These are phyloP conservation scores for Palaemon carinicauda DNA, from an alignment of 1,140 invertebrate genomes.

Conservation along the genomic window DNA sequence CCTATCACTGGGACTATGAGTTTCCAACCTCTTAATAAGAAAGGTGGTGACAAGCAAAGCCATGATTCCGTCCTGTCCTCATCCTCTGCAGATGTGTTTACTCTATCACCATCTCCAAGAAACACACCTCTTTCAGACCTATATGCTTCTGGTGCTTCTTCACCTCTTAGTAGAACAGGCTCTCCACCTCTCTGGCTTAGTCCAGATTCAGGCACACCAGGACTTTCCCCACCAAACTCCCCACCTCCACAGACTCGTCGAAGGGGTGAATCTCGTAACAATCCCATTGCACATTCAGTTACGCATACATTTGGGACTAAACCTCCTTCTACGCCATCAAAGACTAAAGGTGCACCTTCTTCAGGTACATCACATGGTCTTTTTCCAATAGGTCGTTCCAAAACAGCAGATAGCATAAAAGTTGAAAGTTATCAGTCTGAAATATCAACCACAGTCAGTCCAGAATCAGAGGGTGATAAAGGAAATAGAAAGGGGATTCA, in stretches of 20 bases:
- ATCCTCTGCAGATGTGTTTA: conserved; percentile 66
- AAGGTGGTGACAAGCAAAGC: conserved; percentile 61
- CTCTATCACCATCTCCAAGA: conserved; percentile 54
- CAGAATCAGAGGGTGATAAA: conserved; percentile 62
- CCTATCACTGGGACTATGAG: conserved; percentile 66
- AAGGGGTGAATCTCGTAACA: conserved; percentile 37
- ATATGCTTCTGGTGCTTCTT: conserved; percentile 58
- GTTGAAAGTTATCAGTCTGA: conserved; percentile 65
- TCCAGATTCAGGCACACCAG: conserved; percentile 65
- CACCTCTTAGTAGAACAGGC: conserved; percentile 57
- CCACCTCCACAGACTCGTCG: conserved; percentile 59
- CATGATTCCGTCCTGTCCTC: conserved; percentile 72
- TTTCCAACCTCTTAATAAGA: conserved; percentile 61
- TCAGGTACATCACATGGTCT: conserved; percentile 53
- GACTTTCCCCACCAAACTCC: conserved; percentile 55
- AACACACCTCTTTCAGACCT: conserved; percentile 57
- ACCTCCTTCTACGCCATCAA: conserved; percentile 59
- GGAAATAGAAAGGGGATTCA: neutral
- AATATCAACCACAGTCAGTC: conserved; percentile 74
- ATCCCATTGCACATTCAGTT: conserved; percentile 46
- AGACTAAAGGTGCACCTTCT: conserved; percentile 55
- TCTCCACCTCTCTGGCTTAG: conserved; percentile 61
- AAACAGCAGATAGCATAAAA: conserved; percentile 54
- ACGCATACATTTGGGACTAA: conserved; percentile 55
- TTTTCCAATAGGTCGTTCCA: conserved; percentile 57